Percentiles rank a stretch among this genome's conserved stretches.
Conservation (phyloP, 2,113 vertebrate species). For the Neotoma lepida region DNA sequence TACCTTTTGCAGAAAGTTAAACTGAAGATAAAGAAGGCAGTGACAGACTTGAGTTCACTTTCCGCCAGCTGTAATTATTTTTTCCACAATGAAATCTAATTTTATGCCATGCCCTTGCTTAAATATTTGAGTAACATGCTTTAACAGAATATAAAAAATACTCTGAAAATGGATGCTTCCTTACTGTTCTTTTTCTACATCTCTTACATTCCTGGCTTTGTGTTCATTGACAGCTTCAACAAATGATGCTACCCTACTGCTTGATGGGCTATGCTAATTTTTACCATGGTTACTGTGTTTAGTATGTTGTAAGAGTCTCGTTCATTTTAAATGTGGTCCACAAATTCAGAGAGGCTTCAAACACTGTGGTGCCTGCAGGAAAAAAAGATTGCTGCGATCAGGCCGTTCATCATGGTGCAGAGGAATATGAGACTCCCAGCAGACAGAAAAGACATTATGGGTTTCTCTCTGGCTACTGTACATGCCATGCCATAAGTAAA, state of each 20-base stretch:
- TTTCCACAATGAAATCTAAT: constrained; percentile 30
- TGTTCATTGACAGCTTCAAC: not conserved
- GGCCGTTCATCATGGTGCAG: constrained; percentile 68
- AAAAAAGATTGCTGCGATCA: constrained; percentile 49
- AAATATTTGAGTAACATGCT: constrained; percentile 46
- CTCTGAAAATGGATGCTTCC: not conserved
- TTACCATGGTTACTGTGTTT: not conserved
- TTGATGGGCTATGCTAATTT: not conserved
- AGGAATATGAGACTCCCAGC: constrained; percentile 65
- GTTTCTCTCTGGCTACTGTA: constrained; percentile 73
- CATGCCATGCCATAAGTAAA: constrained; percentile 75
- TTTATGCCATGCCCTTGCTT: constrained; percentile 53
- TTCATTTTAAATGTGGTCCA: constrained; percentile 42
- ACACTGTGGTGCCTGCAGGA: constrained; percentile 34
- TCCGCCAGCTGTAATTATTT: constrained; percentile 30
- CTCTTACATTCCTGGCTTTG: not conserved
- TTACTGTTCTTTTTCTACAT: not conserved
- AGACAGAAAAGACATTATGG: constrained; percentile 72
- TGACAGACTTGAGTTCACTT: not conserved
- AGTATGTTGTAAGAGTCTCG: constrained; percentile 18
- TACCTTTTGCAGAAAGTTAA: constrained; percentile 13
- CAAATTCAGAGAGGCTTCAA: constrained; percentile 69
- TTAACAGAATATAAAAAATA: not conserved
- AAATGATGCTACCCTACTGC: not conserved
- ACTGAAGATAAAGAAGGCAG: constrained; percentile 32